These are phyloP conservation scores for Tholera decimalis DNA, from an alignment of 2,888 invertebrate genomes.

Conservation along the genomic window DNA sequence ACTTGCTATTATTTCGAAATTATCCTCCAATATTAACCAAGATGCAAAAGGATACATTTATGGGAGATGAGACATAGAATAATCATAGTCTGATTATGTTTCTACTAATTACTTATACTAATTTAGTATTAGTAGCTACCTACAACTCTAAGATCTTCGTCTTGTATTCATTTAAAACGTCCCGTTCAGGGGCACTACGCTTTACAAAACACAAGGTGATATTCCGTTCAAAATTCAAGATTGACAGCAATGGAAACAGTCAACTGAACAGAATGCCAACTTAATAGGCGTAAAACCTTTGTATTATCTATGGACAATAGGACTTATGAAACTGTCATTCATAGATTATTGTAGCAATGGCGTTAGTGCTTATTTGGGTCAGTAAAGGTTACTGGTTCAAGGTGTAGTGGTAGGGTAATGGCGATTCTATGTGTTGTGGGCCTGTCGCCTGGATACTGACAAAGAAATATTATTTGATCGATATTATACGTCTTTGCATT, in stretches of 20 bases:
- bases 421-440: slow-evolving; percentile 54
- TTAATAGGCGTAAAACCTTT: slow-evolving; percentile 58
- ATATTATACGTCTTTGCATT: slow-evolving; percentile 46
- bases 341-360: slow-evolving; percentile 52
- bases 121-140: too few species aligned
- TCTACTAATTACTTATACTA: too few species aligned
- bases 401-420: slow-evolving; percentile 29
- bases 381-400: slow-evolving; percentile 65
- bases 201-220: slow-evolving; percentile 28
- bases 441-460: slow-evolving; percentile 58
- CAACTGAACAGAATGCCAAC: slow-evolving; percentile 53
- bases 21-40: too few species aligned
- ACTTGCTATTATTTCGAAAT: too few species aligned
- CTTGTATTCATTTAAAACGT: slow-evolving; percentile 5
- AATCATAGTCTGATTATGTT: too few species aligned
- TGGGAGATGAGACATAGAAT: too few species aligned
- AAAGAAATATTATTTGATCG: slow-evolving; percentile 54
- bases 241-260: slow-evolving; percentile 58
- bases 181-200: slow-evolving; percentile 8
- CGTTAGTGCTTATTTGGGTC: slow-evolving; percentile 56
- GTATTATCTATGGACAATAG: slow-evolving; percentile 58
- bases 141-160: background rate
- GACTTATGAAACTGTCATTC: slow-evolving; percentile 56
- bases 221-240: slow-evolving; percentile 34
- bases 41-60: too few species aligned